phyloP scores from a whole-genome alignment of 2,797 vertebrate genomes.

The Catharus ustulatus region DNA sequence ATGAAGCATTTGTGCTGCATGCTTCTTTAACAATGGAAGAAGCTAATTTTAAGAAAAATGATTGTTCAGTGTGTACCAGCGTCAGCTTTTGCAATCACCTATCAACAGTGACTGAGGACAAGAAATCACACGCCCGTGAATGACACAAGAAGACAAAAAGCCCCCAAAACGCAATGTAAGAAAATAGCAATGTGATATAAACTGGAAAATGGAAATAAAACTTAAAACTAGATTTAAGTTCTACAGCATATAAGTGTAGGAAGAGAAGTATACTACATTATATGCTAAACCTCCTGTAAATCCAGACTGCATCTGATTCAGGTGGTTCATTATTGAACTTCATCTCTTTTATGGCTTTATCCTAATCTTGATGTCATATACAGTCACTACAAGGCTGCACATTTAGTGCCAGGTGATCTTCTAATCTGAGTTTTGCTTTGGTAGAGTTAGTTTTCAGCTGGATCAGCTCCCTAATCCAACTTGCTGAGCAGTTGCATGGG shows the following conservation, averaged over 20 bases:
- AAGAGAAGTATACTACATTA: background rate
- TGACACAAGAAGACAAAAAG: background rate
- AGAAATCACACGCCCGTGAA: conserved; percentile 29
- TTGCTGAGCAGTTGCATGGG: background rate
- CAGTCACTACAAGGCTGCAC: background rate
- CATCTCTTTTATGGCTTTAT: background rate
- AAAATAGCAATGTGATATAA: background rate
- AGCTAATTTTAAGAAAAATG: conserved; percentile 51
- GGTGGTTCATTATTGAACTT: background rate
- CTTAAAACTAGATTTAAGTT: background rate
- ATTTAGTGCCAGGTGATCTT: conserved; percentile 3
- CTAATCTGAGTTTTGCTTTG: background rate
- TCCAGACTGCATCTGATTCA: background rate
- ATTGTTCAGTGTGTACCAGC: background rate
- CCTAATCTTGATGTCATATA: background rate
- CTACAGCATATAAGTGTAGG: background rate
- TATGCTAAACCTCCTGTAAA: background rate
- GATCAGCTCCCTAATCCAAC: background rate
- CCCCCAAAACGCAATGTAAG: background rate
- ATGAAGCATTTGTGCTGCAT: conserved; percentile 46
- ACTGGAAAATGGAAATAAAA: background rate
- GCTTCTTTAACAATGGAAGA: conserved; percentile 51
- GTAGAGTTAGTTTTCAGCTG: conserved; percentile 1
- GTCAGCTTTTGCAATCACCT: conserved; percentile 11
- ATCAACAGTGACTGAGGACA: background rate